Conservation (phyloP, 2,113 vertebrate genomes). For the Rhineura floridana region DNA sequence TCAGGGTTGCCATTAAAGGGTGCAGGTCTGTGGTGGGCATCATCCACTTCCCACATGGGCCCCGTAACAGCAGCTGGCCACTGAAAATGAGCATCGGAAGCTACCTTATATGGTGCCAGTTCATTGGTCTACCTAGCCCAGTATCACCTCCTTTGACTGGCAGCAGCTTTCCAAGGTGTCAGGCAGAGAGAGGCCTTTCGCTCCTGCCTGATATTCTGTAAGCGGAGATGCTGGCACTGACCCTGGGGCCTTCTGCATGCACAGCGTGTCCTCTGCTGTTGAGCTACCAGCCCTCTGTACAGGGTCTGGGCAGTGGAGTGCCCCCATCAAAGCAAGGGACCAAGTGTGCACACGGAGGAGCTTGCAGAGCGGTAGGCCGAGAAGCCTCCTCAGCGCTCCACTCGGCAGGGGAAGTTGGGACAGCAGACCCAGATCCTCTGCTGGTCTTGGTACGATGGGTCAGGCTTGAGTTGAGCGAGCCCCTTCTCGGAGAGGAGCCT, state of each 20-base stretch:
- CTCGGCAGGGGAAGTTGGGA: neutral
- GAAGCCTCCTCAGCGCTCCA: no score
- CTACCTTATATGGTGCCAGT: neutral
- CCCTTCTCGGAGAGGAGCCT: no score
- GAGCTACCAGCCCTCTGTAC: neutral
- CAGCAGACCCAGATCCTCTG: no score
- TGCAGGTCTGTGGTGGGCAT: neutral
- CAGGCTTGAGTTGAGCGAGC: no score
- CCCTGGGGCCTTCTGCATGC: neutral
- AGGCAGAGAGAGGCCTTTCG: no score
- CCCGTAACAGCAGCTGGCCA: neutral
- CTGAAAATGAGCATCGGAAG: neutral
- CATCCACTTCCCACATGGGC: neutral
- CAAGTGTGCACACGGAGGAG: no score
- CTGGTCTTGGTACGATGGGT: no score
- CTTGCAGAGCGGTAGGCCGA: no score
- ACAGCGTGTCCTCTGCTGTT: no score
- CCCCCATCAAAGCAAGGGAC: neutral
- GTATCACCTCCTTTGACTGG: neutral
- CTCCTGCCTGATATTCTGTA: neutral
- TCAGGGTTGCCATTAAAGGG: neutral
- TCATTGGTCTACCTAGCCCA: neutral
- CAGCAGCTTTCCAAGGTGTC: neutral
- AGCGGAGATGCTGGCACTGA: neutral
- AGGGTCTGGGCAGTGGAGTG: neutral